Base-by-base conservation (phyloP, 2,888 invertebrate genomes). In the Callyntrura guangdongensis region DNA sequence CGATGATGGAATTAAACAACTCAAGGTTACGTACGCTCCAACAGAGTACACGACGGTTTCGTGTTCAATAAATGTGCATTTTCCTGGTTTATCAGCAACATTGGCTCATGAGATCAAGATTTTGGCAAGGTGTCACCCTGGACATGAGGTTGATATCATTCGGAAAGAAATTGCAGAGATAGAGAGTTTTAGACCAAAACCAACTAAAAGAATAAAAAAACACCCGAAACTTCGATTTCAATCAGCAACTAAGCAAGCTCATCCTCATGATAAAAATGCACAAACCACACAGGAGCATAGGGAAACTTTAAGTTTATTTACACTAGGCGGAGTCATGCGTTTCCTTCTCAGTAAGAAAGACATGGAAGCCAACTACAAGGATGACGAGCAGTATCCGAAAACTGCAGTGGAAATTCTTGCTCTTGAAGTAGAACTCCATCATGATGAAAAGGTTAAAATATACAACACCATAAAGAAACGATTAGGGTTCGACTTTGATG, bases 131-230 rank as follows among this genome's bases (percentile, higher is more conserved):
- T 89, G 89, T 64, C 53, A 49, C 0, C 89, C 89, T 17, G 89
- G 89, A 14, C 59, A 45, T 56, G 89, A 89, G 25, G 47, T 64
- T 45, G 89, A 89, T 27, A 25, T 59, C 0, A 74, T 89, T 4
- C 25, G 89, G 8, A 83, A 74, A 17, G 89, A 89, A 49, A 89
- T 89, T 5, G 27, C 0, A 8, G 89, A 89, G 77, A 89, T 89
- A 3, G 89, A 89, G 49, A 89, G 36, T 14, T 89, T 89, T 27
- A 72, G 82, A 0, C 89, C 89, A 49, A 89, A 83, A 64, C 72
- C 83, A 1, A 22, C n/a, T 0, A 87, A 53, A 47, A 49, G 11
- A 11, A 79, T 72, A 22, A 89, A 27, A 45, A 83, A 61, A 56
- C 17, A 8, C 12, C 83, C 74, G 12, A 82, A 27, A 36, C 36